A percentile compares a stretch with the other conserved stretches of the same genome.
These are phyloP conservation scores for Limnephilus auricula DNA, from an alignment of 2,888 invertebrate species.

Conservation along the genomic window DNA sequence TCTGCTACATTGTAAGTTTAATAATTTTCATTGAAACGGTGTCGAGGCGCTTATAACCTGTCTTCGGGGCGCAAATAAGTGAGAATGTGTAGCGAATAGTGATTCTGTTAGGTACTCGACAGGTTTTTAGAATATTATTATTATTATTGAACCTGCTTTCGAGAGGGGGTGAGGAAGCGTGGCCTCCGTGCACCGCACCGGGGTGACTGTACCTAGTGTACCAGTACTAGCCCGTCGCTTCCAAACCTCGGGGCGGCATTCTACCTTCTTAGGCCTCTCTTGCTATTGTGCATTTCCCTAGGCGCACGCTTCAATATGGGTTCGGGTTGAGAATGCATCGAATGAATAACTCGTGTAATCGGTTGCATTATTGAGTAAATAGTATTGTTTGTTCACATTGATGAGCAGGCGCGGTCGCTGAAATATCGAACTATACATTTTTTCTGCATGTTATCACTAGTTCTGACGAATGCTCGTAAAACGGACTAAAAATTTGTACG, in stretches of 20 bases:
- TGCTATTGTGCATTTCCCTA: too few relatives aligned
- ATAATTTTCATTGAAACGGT: not conserved
- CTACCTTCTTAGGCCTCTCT: not conserved
- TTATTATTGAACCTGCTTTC: constrained; percentile 17
- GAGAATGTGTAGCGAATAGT: constrained; percentile 36
- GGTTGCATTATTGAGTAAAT: too few relatives aligned
- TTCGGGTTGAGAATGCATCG: not conserved
- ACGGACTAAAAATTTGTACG: too few relatives aligned
- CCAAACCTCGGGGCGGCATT: not conserved
- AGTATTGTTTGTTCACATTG: not conserved
- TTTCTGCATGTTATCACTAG: too few relatives aligned
- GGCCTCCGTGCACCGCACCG: not conserved
- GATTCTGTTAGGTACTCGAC: constrained; percentile 4
- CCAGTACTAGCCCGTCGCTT: not conserved
- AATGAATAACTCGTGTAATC: not conserved
- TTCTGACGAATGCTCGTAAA: too few relatives aligned
- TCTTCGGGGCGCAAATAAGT: not conserved
- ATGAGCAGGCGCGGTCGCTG: too few relatives aligned
- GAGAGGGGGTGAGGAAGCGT: not conserved
- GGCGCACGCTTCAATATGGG: too few relatives aligned
- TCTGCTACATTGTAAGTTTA: not conserved
- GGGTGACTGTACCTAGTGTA: too few relatives aligned
- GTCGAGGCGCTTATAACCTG: not conserved
- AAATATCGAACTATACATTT: too few relatives aligned
- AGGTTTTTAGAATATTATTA: constrained; percentile 38